A percentile compares a stretch with the other conserved stretches of the same genome.
These are phyloP conservation scores for Strigops habroptila DNA, from an alignment of 2,113 vertebrate species.

Conservation along the genomic window DNA sequence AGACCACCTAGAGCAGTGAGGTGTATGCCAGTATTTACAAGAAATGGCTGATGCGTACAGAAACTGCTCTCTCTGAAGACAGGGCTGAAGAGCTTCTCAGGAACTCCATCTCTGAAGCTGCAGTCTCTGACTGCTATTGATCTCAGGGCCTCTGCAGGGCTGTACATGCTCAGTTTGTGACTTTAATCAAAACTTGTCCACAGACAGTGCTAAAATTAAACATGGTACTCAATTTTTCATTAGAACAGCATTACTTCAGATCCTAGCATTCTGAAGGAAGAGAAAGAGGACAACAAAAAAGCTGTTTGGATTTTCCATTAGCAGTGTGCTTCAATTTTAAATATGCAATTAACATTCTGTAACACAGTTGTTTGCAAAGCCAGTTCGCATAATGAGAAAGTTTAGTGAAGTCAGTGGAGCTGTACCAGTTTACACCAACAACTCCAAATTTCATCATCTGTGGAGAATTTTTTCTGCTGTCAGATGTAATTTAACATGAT, in stretches of 20 bases:
- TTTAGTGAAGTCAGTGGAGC: background rate
- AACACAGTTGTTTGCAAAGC: background rate
- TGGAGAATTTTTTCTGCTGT: background rate
- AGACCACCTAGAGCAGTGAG: background rate
- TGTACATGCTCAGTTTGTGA: background rate
- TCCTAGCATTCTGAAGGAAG: background rate
- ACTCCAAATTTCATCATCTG: background rate
- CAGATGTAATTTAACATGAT: background rate
- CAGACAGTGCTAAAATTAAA: background rate
- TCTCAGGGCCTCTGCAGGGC: background rate
- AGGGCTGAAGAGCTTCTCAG: background rate
- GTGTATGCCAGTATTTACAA: background rate
- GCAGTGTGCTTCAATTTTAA: background rate
- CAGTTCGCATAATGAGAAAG: background rate
- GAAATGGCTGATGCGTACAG: rapidly evolving
- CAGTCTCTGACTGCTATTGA: background rate
- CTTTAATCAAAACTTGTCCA: background rate
- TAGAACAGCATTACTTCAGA: background rate
- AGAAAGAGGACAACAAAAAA: background rate
- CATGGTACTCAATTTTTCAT: background rate
- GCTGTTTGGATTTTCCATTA: background rate
- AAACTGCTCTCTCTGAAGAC: background rate
- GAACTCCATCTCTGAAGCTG: background rate
- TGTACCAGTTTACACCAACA: background rate
- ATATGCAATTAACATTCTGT: background rate